Conservation (phyloP, 2,888 invertebrate species). For the Julus scandinavius region DNA sequence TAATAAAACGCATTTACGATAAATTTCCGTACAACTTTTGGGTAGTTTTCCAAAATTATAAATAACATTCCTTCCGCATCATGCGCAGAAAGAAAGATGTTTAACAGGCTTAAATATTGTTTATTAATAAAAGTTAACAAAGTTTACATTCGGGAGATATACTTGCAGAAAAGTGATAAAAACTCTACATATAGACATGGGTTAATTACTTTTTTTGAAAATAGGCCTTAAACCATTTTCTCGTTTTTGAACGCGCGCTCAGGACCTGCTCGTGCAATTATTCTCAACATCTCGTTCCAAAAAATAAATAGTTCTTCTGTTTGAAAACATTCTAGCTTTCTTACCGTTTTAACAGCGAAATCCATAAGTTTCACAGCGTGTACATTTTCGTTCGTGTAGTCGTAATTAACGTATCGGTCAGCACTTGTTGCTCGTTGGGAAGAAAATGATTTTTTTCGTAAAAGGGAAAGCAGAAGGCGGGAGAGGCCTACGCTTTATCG, state of each 20-base stretch:
- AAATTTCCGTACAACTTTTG: too few species aligned
- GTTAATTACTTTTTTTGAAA: too few species aligned
- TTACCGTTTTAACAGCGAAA: not conserved
- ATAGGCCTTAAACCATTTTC: not conserved
- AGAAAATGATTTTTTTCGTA: not conserved
- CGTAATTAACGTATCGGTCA: not conserved
- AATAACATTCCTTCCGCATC: too few species aligned
- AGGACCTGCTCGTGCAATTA: not conserved
- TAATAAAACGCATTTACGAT: too few species aligned
- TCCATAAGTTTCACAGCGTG: not conserved
- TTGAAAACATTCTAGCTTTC: not conserved
- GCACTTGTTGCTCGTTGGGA: slow-evolving; percentile 39
- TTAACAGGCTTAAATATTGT: too few species aligned
- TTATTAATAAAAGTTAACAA: too few species aligned
- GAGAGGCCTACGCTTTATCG: slow-evolving; percentile 19
- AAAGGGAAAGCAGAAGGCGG: slow-evolving; percentile 22
- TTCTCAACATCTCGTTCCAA: not conserved
- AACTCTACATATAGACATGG: too few species aligned
- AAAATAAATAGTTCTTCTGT: not conserved
- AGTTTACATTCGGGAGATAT: too few species aligned
- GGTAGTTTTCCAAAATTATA: too few species aligned
- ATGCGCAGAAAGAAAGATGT: too few species aligned
- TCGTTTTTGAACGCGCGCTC: not conserved
- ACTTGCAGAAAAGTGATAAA: too few species aligned
- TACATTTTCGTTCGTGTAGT: not conserved